Base-by-base conservation (phyloP, 2,797 vertebrate genomes). In the Pantherophis alleghaniensis region DNA sequence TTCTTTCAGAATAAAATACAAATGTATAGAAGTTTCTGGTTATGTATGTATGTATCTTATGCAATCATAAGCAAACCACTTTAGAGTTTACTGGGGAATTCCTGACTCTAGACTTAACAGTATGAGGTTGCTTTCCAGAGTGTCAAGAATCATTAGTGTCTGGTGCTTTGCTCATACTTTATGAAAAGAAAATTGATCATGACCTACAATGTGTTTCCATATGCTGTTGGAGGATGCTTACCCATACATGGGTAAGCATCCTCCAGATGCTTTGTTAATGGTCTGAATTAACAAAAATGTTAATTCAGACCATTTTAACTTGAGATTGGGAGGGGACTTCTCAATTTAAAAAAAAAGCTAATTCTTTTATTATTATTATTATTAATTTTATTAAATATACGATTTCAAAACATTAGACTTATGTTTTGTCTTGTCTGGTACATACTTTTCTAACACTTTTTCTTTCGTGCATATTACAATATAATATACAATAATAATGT, bases 1-100 rank as follows among this genome's bases (percentile, higher is more conserved):
- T 95, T 90, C 53, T 55, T 86, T 91, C 88, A 89, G 86, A 88
- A 93, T 91, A 87, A 91, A 87, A 93, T 32, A 20, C 42, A 74
- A 59, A 53, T 60, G 26, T 90, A 86, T 79, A 91, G 20, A 61
- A 24, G 32, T 91, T 87, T 57, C 66, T 83, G 79, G 42, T 47
- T 83, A 83, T 83, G 42, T 47, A 83, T 83, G 42, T 47, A 83
- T 83, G 20, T 24, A 24, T 83, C 20, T 47, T 47, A 47, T 47
- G 42, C 22, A 83, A 83, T 42, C 22, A 24, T 47, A 83, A 83
- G 2, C 42, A 83, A 47, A 24, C 37, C 74, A 47, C 37, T 83
- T 47, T 42, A 47, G 22, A 24, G 20, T 83, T 83, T 83, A 24
- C 4, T 83, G 10, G 37, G 20, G 10, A 83, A 47, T 47, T 42